Percentiles rank a stretch among this genome's conserved stretches.
Evolutionary conservation across 2,888 invertebrate genomes (phyloP).

Genomic region (Lithophane socia): DNA sequence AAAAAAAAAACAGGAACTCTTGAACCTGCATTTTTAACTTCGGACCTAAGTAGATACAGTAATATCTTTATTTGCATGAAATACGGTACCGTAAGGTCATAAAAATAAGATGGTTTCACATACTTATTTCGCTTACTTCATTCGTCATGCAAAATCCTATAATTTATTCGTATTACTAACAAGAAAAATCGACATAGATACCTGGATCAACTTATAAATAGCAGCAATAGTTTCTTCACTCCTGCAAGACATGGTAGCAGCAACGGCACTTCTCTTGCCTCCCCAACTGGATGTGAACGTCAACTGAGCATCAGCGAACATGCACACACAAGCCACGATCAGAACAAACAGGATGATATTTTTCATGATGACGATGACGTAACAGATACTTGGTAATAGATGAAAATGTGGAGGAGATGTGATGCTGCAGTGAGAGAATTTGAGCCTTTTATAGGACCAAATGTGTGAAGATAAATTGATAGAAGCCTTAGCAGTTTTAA

Average conservation of each 20-base stretch:
- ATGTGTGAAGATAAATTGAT: constrained; percentile 48
- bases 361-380: constrained; percentile 71
- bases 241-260: constrained; percentile 77
- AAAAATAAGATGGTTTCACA: too few species aligned
- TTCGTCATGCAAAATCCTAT: too few species aligned
- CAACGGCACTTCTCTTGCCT: constrained; percentile 79
- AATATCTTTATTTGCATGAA: too few species aligned
- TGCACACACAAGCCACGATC: constrained; percentile 76
- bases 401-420: constrained; percentile 44
- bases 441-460: constrained; percentile 45
- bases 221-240: constrained; percentile 81
- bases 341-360: constrained; percentile 73
- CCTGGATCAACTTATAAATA: constrained; percentile 85
- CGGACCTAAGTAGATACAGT: too few species aligned
- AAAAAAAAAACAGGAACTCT: too few species aligned
- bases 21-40: too few species aligned
- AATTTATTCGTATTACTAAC: too few species aligned
- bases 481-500: constrained; percentile 72
- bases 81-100: too few species aligned
- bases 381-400: constrained; percentile 18
- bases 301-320: constrained; percentile 84
- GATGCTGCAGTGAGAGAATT: constrained; percentile 49
- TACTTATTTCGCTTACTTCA: too few species aligned
- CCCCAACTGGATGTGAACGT: constrained; percentile 91
- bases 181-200: constrained; percentile 46